Base-by-base conservation (phyloP, 2,888 invertebrate genomes). In the Crossocerus cetratus region DNA sequence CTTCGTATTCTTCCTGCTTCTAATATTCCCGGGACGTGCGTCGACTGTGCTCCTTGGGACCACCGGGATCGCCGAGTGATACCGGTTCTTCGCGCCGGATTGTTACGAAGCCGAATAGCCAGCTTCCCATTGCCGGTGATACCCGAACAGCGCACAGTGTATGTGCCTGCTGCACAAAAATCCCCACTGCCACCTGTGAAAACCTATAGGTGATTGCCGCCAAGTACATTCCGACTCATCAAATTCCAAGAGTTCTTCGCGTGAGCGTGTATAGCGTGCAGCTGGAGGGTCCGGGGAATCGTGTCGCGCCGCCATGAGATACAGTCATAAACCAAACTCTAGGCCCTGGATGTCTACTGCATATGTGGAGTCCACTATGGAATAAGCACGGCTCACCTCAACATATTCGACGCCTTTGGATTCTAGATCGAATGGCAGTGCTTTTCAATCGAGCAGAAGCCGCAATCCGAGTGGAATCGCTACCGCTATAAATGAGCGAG, bases 1-100 rank as follows among this genome's bases (percentile, higher is more conserved):
- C 72, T 74, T 78, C 67, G 82, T 81, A 81, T 81, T 81, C 81
- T 83, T 82, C 81, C 76, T 78, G 79, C 83, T 80, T 84, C 85
- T 84, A 84, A 85, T 84, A 83, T 83, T 84, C 79, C 65, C 65
- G 78, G 60, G 80, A 84, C 83, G 83, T 83, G 86, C 83, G 73
- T 73, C 72, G 83, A 81, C 86, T 86, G 72, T 78, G 73, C 79
- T 75, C 58, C 43, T 8, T 58, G 72, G 68, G 86, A 86, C 86
- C 86, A 86, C 86, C 86, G 75, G 75, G 80, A 80, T 82, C 83
- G 85, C 69, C 74, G 72, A 32, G 49, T 64, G 77, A 76, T 86
- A 82, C 86, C 86, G 86, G 85, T 86, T 86, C 80, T 81, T 76
- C 70, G 32, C 32, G 73, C 69, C 65, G 70, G 77, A 76, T 83